Evolutionary conservation across 2,113 vertebrate genomes (phyloP).

Genomic region (Marmota monax): DNA sequence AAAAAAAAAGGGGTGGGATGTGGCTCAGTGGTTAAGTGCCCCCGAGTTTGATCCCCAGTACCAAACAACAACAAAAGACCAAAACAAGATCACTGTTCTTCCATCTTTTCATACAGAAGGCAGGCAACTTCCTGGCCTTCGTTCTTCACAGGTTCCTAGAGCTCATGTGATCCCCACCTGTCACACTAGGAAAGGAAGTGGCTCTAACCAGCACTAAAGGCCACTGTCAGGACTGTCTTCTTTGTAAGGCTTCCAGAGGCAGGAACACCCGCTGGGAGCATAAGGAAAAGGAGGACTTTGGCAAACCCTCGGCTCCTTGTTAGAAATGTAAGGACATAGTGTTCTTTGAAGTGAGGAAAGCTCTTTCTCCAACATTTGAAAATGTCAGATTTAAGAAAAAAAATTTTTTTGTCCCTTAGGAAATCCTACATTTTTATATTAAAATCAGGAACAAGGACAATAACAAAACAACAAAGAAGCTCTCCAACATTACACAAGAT

Average conservation of each 20-base stretch:
- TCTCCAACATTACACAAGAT: neutral
- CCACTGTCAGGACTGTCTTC: neutral
- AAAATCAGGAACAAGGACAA: neutral
- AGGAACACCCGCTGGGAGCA: neutral
- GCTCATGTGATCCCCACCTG: neutral
- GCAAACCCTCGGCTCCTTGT: neutral
- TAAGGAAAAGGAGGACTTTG: neutral
- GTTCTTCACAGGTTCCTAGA: rapidly evolving
- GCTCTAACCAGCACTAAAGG: neutral
- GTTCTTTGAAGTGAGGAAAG: neutral
- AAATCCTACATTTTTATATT: slow-evolving; percentile 8
- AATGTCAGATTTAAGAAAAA: neutral
- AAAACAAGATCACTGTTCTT: neutral
- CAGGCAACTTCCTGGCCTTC: neutral
- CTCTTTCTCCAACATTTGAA: neutral
- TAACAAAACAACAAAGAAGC: neutral
- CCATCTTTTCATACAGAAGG: too few relatives aligned
- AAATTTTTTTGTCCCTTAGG: neutral
- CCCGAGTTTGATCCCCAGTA: neutral
- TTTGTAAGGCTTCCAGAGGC: neutral
- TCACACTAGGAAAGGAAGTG: rapidly evolving
- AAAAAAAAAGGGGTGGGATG: neutral
- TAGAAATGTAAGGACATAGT: neutral
- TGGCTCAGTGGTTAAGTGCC: neutral
- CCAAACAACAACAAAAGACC: neutral